These are phyloP conservation scores for Bombus waltoni DNA, from an alignment of 1,140 invertebrate genomes.

Conservation along the genomic window DNA sequence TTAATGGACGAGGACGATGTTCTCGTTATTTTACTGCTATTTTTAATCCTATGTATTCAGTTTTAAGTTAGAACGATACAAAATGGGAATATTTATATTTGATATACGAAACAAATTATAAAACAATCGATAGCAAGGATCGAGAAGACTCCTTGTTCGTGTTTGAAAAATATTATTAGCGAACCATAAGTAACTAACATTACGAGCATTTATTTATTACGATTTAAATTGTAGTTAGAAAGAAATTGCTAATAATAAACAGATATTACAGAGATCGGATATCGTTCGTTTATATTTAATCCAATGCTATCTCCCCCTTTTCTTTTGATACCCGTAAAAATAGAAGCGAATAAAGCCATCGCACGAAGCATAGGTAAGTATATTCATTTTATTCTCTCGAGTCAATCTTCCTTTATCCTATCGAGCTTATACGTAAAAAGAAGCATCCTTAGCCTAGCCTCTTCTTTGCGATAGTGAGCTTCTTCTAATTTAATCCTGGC, in stretches of 20 bases:
- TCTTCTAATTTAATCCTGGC: slow-evolving; percentile 71
- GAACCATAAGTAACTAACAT: slow-evolving; percentile 28
- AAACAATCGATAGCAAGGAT: neutral
- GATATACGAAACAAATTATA: neutral
- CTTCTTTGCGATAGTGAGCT: slow-evolving; percentile 71
- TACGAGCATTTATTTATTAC: slow-evolving; percentile 58
- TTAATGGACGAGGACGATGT: neutral
- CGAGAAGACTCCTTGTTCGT: neutral
- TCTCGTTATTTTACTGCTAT: neutral
- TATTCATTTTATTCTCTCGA: neutral
- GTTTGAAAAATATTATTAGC: slow-evolving; percentile 29
- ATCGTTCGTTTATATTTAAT: neutral
- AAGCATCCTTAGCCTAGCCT: slow-evolving; percentile 69
- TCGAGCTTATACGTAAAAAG: slow-evolving; percentile 69
- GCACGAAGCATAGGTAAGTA: neutral
- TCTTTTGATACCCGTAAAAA: neutral
- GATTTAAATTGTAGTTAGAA: slow-evolving; percentile 60
- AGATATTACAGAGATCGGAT: neutral
- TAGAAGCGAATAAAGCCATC: neutral
- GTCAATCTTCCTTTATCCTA: slow-evolving; percentile 63
- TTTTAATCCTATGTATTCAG: neutral
- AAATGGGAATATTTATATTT: neutral
- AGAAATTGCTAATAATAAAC: slow-evolving; percentile 54
- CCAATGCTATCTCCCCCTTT: neutral
- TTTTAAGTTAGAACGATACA: neutral